Evolutionary conservation across 1,140 invertebrate genomes (phyloP), one percentile per base, ranked within the genome.

Genomic region (Caenorhabditis remanei): DNA sequence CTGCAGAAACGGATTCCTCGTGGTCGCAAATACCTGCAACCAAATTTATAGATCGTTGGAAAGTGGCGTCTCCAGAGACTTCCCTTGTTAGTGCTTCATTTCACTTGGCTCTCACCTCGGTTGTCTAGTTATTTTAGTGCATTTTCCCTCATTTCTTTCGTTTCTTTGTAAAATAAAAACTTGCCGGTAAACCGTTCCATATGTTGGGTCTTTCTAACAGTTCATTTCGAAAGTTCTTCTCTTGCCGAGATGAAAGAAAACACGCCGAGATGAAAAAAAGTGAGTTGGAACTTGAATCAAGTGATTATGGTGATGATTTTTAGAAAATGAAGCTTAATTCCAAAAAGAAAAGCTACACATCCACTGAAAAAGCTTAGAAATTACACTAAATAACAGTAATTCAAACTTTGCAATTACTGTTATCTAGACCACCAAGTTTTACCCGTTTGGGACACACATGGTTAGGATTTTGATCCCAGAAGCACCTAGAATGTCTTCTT

Each of bases 91-190:
- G 32, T 32, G 32, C 32, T 32, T 32, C 32, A 32, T 32, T 32
- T 32, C 32, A 32, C 32, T 32, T 32, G 32, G 32, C 32, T 32
- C 32, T 19, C 4, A 19, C 6, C 6, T 58, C 55, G n/a, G 55
- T 58, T 58, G 9, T 9, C 16, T 53, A 53, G 16, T 53, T 53
- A 53, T 13, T 53, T 53, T 53, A 53, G 9, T 58, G 14, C 56
- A 58, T 58, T 58, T n/a, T n/a, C 56, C 14, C 56, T n/a, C 6
- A 4, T 19, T 19, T 19, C 56, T 58, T 58, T 21, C 19, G 14
- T 43, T 71, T 46, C 16, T 71, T 7, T 71, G 40, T 71, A 71
- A 71, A 7, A 46, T 43, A 43, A 16, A 71, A 71, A 63, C 40
- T 71, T 46, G 40, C 41, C 40, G 41, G 40, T 71, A 71, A 43